Evolutionary conservation across 2,888 invertebrate species (phyloP), one percentile per base, ranked within the genome.

Genomic region (Isoperla grammatica): DNA sequence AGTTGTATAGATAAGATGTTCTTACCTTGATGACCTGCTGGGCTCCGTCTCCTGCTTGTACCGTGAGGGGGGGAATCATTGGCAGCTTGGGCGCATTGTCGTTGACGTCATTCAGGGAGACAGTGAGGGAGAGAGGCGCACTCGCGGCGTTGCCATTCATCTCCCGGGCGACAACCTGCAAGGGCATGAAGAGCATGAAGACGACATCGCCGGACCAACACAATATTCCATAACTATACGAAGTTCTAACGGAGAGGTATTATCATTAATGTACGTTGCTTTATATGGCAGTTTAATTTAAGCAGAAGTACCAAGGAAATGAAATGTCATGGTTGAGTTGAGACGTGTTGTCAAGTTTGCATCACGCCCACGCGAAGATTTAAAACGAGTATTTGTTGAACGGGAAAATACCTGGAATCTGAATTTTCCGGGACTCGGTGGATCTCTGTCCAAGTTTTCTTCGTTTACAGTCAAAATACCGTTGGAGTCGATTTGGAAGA

Each of bases 31-130:
- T 81, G 22, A 90, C 84, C 65, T 81, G 77, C 53, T 84, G 79
- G 61, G 84, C 77, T 40, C 84, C 84, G 67, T 88, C 83, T 1
- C 86, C 89, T 19, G 90, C 90, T 9, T 90, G 89, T 1, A 94
- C 85, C 0, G 83, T 83, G 57, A 93, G 84, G 0, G 91, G 88
- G n/a, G 87, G 79, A 4, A 89, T 84, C 75, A 88, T 87, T 0
- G 89, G 86, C 67, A 94, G 78, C 61, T 85, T 78, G 0, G 94
- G 94, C 0, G 90, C 83, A 73, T 94, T 94, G 71, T 94, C 94
- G 71, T 94, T 94, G 50, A 88, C 86, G 72, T 94, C 93, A 62
- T 86, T 79, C 60, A 91, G 74, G 45, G 83, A 80, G 0, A 94
- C 91, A 0, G 86, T 83, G 42, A 94, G 72, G 0, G 88, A 88